Evolutionary conservation across 2,888 invertebrate species (phyloP).

Genomic region (Morpho achilles): DNA sequence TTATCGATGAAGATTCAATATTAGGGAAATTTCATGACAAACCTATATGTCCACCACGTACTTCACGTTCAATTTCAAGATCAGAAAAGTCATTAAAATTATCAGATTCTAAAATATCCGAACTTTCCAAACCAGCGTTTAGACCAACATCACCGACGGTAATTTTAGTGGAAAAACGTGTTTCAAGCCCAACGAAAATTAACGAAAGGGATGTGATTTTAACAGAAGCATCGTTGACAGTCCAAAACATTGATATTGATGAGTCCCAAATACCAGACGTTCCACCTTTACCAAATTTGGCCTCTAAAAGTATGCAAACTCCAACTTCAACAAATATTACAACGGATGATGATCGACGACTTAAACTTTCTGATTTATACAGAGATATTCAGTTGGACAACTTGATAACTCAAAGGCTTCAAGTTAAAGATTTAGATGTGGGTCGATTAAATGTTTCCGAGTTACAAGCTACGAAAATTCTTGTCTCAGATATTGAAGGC

Average conservation of each 20-base stretch:
- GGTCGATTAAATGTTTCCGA: constrained; percentile 88
- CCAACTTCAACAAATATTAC: constrained; percentile 38
- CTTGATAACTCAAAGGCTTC: constrained; percentile 80
- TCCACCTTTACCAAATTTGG: constrained; percentile 62
- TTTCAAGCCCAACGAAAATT: constrained; percentile 80
- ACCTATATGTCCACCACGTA: constrained; percentile 63
- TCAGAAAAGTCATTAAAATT: constrained; percentile 78
- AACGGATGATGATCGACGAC: constrained; percentile 39
- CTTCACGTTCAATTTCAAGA: constrained; percentile 75
- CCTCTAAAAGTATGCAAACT: constrained; percentile 35
- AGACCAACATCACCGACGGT: constrained; percentile 81
- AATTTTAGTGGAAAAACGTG: constrained; percentile 79
- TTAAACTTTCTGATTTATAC: constrained; percentile 52
- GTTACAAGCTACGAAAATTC: constrained; percentile 87
- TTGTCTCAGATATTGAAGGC: constrained; percentile 90
- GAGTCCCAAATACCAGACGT: constrained; percentile 65
- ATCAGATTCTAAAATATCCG: constrained; percentile 76
- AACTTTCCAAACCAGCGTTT: constrained; percentile 72
- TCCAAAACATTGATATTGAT: constrained; percentile 81
- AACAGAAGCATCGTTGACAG: constrained; percentile 82
- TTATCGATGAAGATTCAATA: constrained; percentile 76
- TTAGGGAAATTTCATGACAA: constrained; percentile 68
- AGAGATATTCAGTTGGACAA: constrained; percentile 67
- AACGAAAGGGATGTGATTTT: constrained; percentile 80
- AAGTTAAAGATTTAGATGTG: constrained; percentile 87